Conservation (phyloP, 2,113 vertebrate species). For the Gila orcuttii region DNA sequence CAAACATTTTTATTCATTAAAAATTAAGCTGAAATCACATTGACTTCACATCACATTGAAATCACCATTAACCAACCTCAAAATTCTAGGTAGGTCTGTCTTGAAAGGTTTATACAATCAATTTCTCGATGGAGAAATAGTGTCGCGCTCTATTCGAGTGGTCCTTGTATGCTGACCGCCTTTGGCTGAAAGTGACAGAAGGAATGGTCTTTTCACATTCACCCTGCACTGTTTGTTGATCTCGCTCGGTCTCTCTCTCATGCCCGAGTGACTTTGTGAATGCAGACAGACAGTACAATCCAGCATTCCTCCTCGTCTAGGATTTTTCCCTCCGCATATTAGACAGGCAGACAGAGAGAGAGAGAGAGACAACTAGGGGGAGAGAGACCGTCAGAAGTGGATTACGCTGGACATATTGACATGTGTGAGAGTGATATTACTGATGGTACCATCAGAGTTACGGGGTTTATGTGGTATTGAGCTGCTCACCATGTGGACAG, state of each 20-base stretch:
- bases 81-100: slow-evolving; percentile 4
- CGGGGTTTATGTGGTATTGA: neutral
- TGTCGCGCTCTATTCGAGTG: neutral
- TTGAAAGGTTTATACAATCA: neutral
- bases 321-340: neutral
- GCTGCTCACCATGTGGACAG: neutral
- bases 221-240: slow-evolving; percentile 17
- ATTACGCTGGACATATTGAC: slow-evolving; percentile 37
- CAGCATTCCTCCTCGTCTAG: slow-evolving; percentile 27
- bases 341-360: slow-evolving; percentile 15
- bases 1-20: no score
- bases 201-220: slow-evolving; percentile 13
- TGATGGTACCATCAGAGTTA: slow-evolving; percentile 1
- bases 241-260: slow-evolving; percentile 13
- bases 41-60: no score
- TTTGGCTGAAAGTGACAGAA: slow-evolving; percentile 26
- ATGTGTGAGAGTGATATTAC: slow-evolving; percentile 23
- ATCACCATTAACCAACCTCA: neutral
- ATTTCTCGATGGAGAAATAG: neutral
- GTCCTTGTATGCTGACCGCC: neutral
- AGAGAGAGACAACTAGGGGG: slow-evolving; percentile 6
- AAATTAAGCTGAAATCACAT: neutral
- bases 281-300: slow-evolving; percentile 23
- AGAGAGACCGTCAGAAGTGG: neutral
- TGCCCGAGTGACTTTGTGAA: slow-evolving; percentile 33